Percentiles rank a stretch among this genome's conserved stretches.
phyloP scores from a whole-genome alignment of 2,113 vertebrate genomes.

The Tetraodon nigroviridis region DNA sequence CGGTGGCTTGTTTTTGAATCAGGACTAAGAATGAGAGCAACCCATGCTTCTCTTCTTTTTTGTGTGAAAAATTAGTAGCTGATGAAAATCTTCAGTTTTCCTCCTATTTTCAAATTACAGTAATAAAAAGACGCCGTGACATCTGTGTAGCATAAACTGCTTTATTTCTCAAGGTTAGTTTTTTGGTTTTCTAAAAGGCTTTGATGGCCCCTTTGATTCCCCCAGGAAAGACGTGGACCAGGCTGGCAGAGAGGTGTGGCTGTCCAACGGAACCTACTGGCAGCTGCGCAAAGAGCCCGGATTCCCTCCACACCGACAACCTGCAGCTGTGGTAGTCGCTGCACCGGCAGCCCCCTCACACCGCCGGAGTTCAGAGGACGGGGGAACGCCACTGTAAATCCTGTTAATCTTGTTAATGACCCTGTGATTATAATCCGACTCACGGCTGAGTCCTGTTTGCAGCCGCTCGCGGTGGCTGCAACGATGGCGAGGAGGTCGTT shows the following conservation, averaged over 20 bases:
- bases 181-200: not conserved
- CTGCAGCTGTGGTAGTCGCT: conserved; percentile 82
- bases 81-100: no score
- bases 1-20: not conserved
- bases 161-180: not conserved
- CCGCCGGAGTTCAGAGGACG: not conserved
- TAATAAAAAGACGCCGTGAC: no score
- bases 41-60: no score
- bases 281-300: conserved; percentile 80
- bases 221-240: conserved; percentile 76
- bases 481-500: not conserved
- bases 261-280: conserved; percentile 87
- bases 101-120: no score
- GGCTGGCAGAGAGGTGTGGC: conserved; percentile 81
- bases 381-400: not conserved
- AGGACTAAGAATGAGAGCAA: not conserved
- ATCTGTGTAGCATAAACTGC: no score
- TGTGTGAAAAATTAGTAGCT: no score
- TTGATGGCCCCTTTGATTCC: not conserved
- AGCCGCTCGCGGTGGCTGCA: not conserved
- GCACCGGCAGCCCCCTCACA: no score
- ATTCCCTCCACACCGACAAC: conserved; percentile 78
- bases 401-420: no score
- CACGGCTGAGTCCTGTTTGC: not conserved
- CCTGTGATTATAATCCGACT: no score